phyloP scores from a whole-genome alignment of 2,888 invertebrate species.

The Phaonia tiefii region DNA sequence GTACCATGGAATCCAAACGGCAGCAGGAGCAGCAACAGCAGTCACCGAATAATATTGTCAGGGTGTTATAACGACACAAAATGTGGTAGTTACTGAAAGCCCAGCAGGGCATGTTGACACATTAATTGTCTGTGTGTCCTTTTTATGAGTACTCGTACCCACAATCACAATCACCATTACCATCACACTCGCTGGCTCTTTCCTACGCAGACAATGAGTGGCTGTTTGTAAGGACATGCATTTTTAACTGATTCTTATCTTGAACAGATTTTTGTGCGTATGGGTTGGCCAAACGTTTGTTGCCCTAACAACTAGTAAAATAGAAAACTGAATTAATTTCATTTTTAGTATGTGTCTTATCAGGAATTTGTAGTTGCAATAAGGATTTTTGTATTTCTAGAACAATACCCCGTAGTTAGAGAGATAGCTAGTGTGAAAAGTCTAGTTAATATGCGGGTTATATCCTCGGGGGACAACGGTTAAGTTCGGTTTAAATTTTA shows the following conservation, averaged over 20 bases:
- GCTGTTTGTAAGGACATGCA: conserved; percentile 51
- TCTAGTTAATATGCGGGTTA: conserved; percentile 60
- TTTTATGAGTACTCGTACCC: conserved; percentile 29
- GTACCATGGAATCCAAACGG: conserved; percentile 37
- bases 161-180: conserved; percentile 4
- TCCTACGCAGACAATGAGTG: conserved; percentile 5
- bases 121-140: conserved; percentile 63
- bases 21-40: conserved; percentile 20
- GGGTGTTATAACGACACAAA: conserved; percentile 6
- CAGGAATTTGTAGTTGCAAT: conserved; percentile 12
- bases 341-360: conserved; percentile 65
- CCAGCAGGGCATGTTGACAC: conserved; percentile 67
- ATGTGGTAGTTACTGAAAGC: conserved; percentile 51
- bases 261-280: conserved; percentile 24
- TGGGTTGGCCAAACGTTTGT: conserved; percentile 45
- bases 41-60: conserved; percentile 1
- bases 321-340: conserved; percentile 58
- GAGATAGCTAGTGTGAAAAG: conserved; percentile 20
- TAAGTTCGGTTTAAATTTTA: conserved; percentile 43
- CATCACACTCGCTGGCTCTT: no score
- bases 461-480: conserved; percentile 17
- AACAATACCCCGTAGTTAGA: conserved; percentile 46
- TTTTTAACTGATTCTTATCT: conserved; percentile 50
- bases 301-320: conserved; percentile 37
- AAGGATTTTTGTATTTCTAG: conserved; percentile 17